Evolutionary conservation across 2,888 invertebrate species (phyloP).

Genomic region (Slavum lentiscoides): DNA sequence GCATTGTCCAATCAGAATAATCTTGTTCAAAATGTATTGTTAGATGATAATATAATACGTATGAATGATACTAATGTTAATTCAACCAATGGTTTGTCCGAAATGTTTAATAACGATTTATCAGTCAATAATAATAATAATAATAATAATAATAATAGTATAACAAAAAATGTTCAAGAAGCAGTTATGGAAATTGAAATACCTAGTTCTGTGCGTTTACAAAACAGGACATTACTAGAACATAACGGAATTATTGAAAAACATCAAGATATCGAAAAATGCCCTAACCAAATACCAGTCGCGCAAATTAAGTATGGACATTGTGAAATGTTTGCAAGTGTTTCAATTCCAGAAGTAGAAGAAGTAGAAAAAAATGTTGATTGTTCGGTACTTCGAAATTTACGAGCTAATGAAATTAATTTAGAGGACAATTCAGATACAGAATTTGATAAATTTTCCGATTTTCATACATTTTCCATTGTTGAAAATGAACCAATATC

Average conservation of each 20-base stretch:
- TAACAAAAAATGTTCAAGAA: conserved; percentile 14
- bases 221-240: conserved; percentile 9
- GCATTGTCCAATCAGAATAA: conserved; percentile 5
- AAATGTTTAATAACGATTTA: background rate
- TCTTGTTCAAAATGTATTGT: conserved; percentile 17
- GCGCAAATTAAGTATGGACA: conserved; percentile 5
- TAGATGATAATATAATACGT: conserved; percentile 10
- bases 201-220: conserved; percentile 11
- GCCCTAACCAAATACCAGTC: background rate
- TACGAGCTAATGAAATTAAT: background rate
- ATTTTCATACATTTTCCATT: conserved; percentile 34
- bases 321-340: background rate
- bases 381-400: conserved; percentile 4
- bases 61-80: conserved; percentile 4
- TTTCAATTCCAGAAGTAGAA: background rate
- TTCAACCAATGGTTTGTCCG: background rate
- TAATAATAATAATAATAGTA: background rate
- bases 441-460: conserved; percentile 40
- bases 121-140: conserved; percentile 36
- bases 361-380: conserved; percentile 15
- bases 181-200: background rate
- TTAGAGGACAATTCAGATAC: conserved; percentile 15
- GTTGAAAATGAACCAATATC: background rate
- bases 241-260: background rate
- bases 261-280: background rate